Conservation (phyloP, 2,797 vertebrate genomes). For the Crypturellus tataupa region DNA sequence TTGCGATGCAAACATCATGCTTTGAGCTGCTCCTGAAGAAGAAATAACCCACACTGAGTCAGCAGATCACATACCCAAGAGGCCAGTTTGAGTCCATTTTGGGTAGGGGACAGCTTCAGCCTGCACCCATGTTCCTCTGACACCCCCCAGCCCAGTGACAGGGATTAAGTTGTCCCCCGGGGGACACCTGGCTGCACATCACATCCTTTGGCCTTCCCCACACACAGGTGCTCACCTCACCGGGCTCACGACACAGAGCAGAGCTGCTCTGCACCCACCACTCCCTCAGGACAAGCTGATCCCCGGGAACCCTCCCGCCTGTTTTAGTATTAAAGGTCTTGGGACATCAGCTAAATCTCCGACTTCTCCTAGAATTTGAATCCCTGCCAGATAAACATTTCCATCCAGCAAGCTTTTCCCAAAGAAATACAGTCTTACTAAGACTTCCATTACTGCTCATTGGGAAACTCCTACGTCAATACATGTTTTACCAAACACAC, state of each 20-base stretch:
- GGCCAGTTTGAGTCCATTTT: not conserved
- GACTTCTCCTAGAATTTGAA: not conserved
- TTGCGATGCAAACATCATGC: not conserved
- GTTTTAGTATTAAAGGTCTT: not conserved
- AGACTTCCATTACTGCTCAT: not conserved
- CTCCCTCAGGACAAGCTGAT: not conserved
- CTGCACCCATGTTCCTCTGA: not conserved
- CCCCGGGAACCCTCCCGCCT: not conserved
- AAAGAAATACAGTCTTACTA: not conserved
- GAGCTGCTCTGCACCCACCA: not conserved
- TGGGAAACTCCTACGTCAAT: not conserved
- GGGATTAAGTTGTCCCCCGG: not conserved
- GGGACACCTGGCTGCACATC: too few relatives aligned
- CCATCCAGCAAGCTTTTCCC: not conserved
- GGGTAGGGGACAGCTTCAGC: not conserved
- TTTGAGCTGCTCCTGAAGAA: not conserved
- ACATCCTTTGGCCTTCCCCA: not conserved
- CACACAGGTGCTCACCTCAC: not conserved
- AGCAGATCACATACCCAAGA: not conserved
- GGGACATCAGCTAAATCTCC: not conserved
- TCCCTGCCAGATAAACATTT: not conserved
- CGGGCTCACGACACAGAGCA: rapidly evolving
- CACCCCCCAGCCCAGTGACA: not conserved
- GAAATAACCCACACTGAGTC: not conserved
- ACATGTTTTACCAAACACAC: not conserved